Evolutionary conservation across 2,888 invertebrate genomes (phyloP), one percentile per base, ranked within the genome.

Genomic region (Philereme transversata): DNA sequence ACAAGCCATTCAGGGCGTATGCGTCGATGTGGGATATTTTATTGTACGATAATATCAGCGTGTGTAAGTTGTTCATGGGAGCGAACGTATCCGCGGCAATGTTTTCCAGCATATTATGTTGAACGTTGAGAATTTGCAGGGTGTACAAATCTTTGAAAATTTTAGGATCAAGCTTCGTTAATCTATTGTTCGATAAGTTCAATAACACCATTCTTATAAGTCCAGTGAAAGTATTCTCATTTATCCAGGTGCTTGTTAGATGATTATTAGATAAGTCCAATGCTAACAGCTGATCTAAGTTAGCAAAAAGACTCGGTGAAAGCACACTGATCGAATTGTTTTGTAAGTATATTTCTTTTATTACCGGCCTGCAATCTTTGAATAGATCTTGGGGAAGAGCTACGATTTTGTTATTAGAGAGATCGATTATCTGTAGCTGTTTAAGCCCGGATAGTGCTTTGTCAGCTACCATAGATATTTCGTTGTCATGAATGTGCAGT

Each of bases 41-140:
- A 89, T 98, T 98, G 84, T 96, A 96, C 4, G 97, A 97, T 70
- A 98, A 93, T 62, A 97, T 95, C 71, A 98, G 92, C 9, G 97
- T 97, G 86, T 98, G 98, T 65, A 98, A 93, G 89, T 98, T 98
- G 82, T 97, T 97, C 96, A 98, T 96, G 4, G 97, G 96, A 44
- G 97, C 94, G 84, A 98, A 98, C 2, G 97, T 97, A 76, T 97
- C 97, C 5, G 97, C 96, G 5, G 96, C 96, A 65, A 98, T 96
- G 61, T 94, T 96, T 81, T 97, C 96, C 57, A 98, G 89, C 78
- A 95, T 94, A 82, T 98, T 98, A 83, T 97, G 95, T 72, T 97
- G 96, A 70, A 98, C 93, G 81, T 97, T 97, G 51, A 98, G 92
- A 71, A 96, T 96, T 87, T 97, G 97, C 62, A 98, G 90, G 10